Evolutionary conservation across 2,888 invertebrate genomes (phyloP), one percentile per base, ranked within the genome.

Genomic region (Eurois occulta): DNA sequence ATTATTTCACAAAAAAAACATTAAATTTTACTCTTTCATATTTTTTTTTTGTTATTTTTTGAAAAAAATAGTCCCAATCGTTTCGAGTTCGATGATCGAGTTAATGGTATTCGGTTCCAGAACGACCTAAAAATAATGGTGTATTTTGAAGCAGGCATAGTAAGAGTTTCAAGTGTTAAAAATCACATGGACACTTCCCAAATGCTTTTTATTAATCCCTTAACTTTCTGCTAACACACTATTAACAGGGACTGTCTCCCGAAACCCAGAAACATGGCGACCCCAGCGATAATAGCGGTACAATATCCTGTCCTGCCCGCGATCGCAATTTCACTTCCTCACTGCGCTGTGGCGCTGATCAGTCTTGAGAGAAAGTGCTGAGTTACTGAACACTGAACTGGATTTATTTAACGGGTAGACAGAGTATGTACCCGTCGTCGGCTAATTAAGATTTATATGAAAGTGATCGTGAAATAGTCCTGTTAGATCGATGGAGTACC

Each of bases 301-400:
- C 64, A 80, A 71, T 76, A 87, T 88, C 87, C 87, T 75, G 86
- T 75, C 55, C 38, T 16, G 74, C 35, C 72, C n/a, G 81, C 66
- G 72, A 77, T 85, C 83, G 85, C 81, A 87, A 76, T 85, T 88
- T 87, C 86, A 85, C 87, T 87, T 88, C 87, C 87, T 75, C 38
- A 41, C 62, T 69, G 38, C 64, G 62, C 55, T 72, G 55, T 72
- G 52, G 58, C 78, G 58, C 58, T 58, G 79, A 82, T 84, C 84
- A 65, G 60, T 65, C 84, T 83, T 18, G 38, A 55, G 85, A 85
- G 85, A 85, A 85, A 86, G 85, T 87, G 58, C 72, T 60, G 87
- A 80, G 46, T 72, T 80, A 84, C 28, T 72, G 65, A 55, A 6
- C 21, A n/a, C 58, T 75, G 13, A 84, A 84, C 87, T 80, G 70